Evolutionary conservation across 2,113 vertebrate genomes (phyloP), one percentile per base, ranked within the genome.

Genomic region (Bubo blakistoni): DNA sequence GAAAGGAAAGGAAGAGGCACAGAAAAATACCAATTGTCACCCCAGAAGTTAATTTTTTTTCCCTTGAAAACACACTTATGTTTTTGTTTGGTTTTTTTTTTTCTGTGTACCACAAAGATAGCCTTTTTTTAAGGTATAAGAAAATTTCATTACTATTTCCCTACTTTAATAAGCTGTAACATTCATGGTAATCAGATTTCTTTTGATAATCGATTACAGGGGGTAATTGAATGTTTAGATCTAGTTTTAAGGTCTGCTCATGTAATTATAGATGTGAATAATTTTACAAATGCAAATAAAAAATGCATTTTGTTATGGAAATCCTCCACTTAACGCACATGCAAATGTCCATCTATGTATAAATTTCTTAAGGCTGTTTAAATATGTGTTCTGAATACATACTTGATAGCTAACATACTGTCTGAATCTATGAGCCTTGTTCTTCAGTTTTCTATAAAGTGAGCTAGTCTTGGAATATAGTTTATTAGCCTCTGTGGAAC

Each of bases 11-110:
- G 25, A 77, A 70, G 81, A 78, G 7, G 7, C 42, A 61, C 4
- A 52, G 10, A 47, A 81, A 74, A 74, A 57, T 52, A 18, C 1
- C 2, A 25, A 7, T 7, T 42, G 2, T 36, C 5, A 7, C 5
- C 20, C 47, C 0, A 34, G 22, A 67, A 65, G 1, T 1, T 0
- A 26, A 2, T 65, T 34, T 66, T 15, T n/a, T 51, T 67, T n/a
- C 1, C 40, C 49, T 65, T 78, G 8, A 80, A 88, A 61, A 3
- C 2, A 58, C 18, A 51, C 2, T 2, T 40, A 8, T 3, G 4
- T 30, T 17, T 70, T 71, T 54, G 63, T 47, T 47, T 47, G 46
- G 46, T 47, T 47, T 3, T 4, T 30, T 17, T 54, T 72, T 85
- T 71, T 6, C 8, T 40, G 3, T 52, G 13, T n/a, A 59, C 1